Conservation (phyloP, 2,113 vertebrate genomes). For the Oreocharis arfaki region DNA sequence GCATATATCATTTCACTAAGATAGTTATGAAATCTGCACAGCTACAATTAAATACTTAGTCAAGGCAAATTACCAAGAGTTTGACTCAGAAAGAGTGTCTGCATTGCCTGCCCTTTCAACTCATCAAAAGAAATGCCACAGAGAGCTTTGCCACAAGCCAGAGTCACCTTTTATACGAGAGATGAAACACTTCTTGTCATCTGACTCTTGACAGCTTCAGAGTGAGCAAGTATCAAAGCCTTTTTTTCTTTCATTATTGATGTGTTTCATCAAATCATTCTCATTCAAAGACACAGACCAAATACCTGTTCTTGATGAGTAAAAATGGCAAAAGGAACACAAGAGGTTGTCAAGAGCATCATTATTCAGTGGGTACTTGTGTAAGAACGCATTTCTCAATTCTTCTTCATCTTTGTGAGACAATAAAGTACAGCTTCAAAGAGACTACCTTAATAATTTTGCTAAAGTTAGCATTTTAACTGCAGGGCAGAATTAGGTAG, state of each 20-base stretch:
- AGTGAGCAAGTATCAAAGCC: not conserved
- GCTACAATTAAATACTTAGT: constrained; percentile 1
- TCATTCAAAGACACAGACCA: not conserved
- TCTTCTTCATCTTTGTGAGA: not conserved
- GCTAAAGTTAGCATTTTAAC: not conserved
- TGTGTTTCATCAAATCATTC: not conserved
- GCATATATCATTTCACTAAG: not conserved
- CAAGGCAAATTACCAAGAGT: not conserved
- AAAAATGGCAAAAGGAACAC: not conserved
- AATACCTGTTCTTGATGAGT: not conserved
- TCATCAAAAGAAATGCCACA: not conserved
- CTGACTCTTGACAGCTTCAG: not conserved
- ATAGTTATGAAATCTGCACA: not conserved
- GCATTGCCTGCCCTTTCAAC: not conserved
- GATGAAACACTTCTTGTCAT: not conserved
- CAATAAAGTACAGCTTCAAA: not conserved
- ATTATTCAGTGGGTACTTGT: not conserved
- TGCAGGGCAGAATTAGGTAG: not conserved
- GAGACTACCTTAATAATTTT: not conserved
- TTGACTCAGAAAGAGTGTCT: constrained; percentile 18
- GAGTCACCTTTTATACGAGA: not conserved
- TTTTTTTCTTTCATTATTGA: not conserved
- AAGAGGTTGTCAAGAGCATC: not conserved
- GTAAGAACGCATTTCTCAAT: not conserved
- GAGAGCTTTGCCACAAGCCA: not conserved